Conservation (phyloP, 1,140 invertebrate genomes). For the Bombus sylvicola region DNA sequence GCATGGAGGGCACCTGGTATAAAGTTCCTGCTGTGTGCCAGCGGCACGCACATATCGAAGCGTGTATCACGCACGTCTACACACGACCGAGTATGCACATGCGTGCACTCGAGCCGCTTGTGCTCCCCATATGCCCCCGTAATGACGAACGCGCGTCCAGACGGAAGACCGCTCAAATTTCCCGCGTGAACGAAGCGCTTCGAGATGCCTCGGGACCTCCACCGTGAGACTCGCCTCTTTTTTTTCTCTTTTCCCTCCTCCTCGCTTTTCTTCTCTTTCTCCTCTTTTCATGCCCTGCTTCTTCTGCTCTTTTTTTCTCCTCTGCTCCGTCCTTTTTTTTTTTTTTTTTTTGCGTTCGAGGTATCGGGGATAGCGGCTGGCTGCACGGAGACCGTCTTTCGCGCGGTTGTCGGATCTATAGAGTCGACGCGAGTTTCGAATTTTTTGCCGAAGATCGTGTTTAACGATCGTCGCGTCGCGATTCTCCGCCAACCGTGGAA, state of each 20-base stretch:
- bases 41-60: conserved; percentile 17
- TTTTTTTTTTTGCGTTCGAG: not conserved
- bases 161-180: conserved; percentile 73
- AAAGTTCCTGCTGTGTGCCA: conserved; percentile 55
- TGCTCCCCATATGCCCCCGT: conserved; percentile 62
- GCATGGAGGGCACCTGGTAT: conserved; percentile 56
- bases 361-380: too few relatives aligned
- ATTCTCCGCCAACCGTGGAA: too few relatives aligned
- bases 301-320: too few relatives aligned
- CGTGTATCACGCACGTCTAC: conserved; percentile 7
- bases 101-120: conserved; percentile 34
- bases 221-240: conserved; percentile 22
- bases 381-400: not conserved
- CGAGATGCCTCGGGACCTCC: conserved; percentile 42
- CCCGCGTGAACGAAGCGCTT: conserved; percentile 61
- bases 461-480: too few relatives aligned
- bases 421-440: too few relatives aligned
- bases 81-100: conserved; percentile 2
- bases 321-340: not conserved
- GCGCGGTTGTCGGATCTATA: too few relatives aligned
- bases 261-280: not conserved
- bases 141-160: conserved; percentile 62
- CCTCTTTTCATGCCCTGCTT: not conserved
- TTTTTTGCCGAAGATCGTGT: too few relatives aligned
- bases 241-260: not conserved